Evolutionary conservation across 2,888 invertebrate genomes (phyloP), one percentile per base, ranked within the genome.

Genomic region (Celastrina argiolus): DNA sequence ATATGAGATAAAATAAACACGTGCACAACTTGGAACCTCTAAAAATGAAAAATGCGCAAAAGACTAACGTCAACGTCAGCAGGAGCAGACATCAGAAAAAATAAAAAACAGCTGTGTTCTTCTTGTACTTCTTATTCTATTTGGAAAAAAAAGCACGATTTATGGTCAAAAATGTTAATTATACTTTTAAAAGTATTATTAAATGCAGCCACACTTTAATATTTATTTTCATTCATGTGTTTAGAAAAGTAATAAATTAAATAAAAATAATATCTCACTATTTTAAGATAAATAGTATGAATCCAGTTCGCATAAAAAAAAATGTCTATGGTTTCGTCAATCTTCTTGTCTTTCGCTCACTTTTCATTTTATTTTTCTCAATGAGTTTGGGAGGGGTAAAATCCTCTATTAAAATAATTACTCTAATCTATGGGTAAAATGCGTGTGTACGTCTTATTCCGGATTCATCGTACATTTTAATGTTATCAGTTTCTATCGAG

Each of bases 341-440:
- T 59, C 70, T 45, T 42, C 28, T 45, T 45, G 45, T 45, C 75
- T 75, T 76, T 63, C 42, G 65, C 51, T 58, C 69, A 81, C 81
- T 83, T 86, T 84, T 85, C 82, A 81, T 76, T 81, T 83, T 84
- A 85, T 83, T 88, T 87, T 87, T 84, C 85, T 82, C 81, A 85
- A 85, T 87, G 84, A 86, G 85, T 86, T 86, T 85, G 87, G 88
- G 88, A 88, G 88, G 89, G 88, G 88, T 88, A 81, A n/a, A n/a
- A n/a, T n/a, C n/a, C n/a, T n/a, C n/a, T n/a, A n/a, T n/a, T n/a
- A n/a, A n/a, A n/a, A n/a, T n/a, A n/a, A n/a, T n/a, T n/a, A n/a
- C n/a, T n/a, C n/a, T n/a, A n/a, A n/a, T n/a, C n/a, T n/a, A n/a
- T n/a, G 89, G 88, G 88, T 88, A 81, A 80, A 86, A 84, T 88